A percentile compares a stretch with the other conserved stretches of the same genome.
phyloP scores from a whole-genome alignment of 1,140 invertebrate species.

The Limonius californicus region DNA sequence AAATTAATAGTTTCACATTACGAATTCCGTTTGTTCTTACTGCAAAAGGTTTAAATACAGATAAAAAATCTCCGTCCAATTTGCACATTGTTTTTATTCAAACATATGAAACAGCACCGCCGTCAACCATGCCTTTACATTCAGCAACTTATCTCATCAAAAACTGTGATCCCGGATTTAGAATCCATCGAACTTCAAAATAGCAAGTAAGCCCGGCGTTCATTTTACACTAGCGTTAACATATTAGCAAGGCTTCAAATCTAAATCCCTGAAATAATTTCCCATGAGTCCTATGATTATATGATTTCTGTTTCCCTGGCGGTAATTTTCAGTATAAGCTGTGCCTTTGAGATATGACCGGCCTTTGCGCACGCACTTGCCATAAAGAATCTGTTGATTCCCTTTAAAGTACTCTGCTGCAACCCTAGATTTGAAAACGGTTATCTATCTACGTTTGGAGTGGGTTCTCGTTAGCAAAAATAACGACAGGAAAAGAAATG shows the following conservation, averaged over 20 bases:
- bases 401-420: too few species aligned
- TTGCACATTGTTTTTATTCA: too few species aligned
- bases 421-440: too few species aligned
- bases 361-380: conserved; percentile 6
- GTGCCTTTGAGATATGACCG: conserved; percentile 8
- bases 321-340: conserved; percentile 16
- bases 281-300: conserved; percentile 14
- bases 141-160: conserved; percentile 13
- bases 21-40: too few species aligned
- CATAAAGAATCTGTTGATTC: neutral
- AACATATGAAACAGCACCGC: too few species aligned
- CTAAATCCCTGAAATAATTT: conserved; percentile 17
- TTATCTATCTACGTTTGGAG: too few species aligned
- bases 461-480: too few species aligned
- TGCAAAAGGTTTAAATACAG: too few species aligned
- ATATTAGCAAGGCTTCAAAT: conserved; percentile 18
- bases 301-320: conserved; percentile 11
- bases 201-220: conserved; percentile 3
- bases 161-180: conserved; percentile 16
- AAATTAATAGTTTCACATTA: too few species aligned
- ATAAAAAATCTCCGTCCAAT: too few species aligned
- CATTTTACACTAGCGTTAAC: conserved; percentile 16
- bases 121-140: neutral
- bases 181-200: conserved; percentile 18
- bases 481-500: too few species aligned